phyloP scores from a whole-genome alignment of 2,113 vertebrate species.

The Rattus norvegicus region DNA sequence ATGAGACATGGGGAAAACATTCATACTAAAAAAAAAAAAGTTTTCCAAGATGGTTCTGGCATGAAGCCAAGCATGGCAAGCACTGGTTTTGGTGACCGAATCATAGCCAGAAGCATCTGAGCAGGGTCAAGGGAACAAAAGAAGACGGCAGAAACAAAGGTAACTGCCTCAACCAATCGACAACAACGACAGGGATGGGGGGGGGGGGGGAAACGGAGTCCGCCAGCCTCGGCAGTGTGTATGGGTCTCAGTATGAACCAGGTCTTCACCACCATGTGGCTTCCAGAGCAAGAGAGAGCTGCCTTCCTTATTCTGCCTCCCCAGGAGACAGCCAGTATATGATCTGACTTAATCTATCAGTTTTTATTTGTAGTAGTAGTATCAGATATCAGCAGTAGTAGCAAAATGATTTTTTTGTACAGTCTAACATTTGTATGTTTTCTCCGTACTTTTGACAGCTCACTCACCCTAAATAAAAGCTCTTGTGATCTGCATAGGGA shows the following conservation, averaged over 20 bases:
- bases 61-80: constrained; percentile 46
- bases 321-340: background rate
- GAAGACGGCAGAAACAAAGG: constrained; percentile 57
- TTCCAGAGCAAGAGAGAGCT: background rate
- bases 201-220: background rate
- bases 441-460: constrained; percentile 16
- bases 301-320: background rate
- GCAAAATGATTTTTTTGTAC: background rate
- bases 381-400: background rate
- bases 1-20: background rate
- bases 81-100: constrained; percentile 59
- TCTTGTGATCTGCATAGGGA: background rate
- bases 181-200: constrained; percentile 20
- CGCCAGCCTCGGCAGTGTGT: background rate
- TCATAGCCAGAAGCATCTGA: constrained; percentile 53
- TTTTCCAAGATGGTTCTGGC: constrained; percentile 58
- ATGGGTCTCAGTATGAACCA: background rate
- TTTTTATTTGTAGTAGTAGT: background rate
- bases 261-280: background rate
- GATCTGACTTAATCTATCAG: background rate
- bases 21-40: constrained; percentile 28
- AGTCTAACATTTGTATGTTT: constrained; percentile 43
- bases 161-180: constrained; percentile 22
- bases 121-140: constrained; percentile 11
- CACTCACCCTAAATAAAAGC: constrained; percentile 18